Evolutionary conservation across 1,140 invertebrate species (phyloP), one percentile per base, ranked within the genome.

Genomic region (Sogatella furcifera): DNA sequence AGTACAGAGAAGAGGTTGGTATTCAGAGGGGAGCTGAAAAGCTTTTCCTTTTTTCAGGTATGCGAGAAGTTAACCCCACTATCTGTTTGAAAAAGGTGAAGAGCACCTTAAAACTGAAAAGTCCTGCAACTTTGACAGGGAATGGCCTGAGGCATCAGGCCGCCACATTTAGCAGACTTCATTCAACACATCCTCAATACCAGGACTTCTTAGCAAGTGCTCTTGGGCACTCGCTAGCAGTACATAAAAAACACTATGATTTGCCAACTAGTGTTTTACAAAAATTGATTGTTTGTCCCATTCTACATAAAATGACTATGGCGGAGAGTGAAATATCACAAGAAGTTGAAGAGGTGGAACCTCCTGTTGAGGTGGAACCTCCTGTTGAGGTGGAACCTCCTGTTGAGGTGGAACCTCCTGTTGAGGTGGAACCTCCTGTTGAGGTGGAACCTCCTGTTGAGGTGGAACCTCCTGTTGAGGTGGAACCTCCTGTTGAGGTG

Each of bases 181-280:
- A 56, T 21, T 34, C 28, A 14, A 56, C 19, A 28, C 55, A 56
- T 34, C 55, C 55, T n/a, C 55, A 56, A 34, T 56, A 56, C 24
- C 55, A 56, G 42, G 55, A 56, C 55, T 56, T 38, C 34, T 34
- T 56, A n/a, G 55, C 6, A 5, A 56, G 55, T 38, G 22, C 42
- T 31, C 42, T 56, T 10, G 55, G 55, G 13, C 55, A 56, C 21
- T 38, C 55, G n/a, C 24, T 56, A n/a, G 34, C 24, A 21, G 24
- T 24, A 13, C 55, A 56, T 34, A 56, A 56, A 34, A 56, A 38
- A 21, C 28, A 56, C 42, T 56, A 56, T 56, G 55, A 56, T 34
- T 56, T 56, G 24, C 55, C 55, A 21, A 56, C 55, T 14, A 38
- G 31, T 56, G 24, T 56, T 31, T 11, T 56, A 56, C n/a, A n/a